Evolutionary conservation across 2,888 invertebrate genomes (phyloP), one percentile per base, ranked within the genome.

Genomic region (Calameuta filiformis): DNA sequence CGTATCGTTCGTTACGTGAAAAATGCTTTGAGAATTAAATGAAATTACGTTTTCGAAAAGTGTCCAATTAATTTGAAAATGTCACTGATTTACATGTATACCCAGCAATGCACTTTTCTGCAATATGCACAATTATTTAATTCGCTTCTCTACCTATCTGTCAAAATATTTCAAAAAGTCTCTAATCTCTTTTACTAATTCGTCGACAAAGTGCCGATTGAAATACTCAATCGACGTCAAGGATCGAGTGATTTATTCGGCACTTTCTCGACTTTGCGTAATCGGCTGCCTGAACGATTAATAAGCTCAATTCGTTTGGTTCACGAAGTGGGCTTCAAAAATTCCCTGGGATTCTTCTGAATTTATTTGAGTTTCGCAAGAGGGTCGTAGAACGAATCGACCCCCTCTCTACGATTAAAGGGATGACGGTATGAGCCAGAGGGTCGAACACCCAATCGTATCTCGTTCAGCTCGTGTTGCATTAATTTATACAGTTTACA

Each of bases 321-420:
- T 23, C 23, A 9, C 56, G 23, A 56, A 56, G 56, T 56, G 15
- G 9, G 56, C 56, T 56, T 23, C 56, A 56, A 56, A 56, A 23
- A 56, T 56, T 56, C 23, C 23, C 56, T 56, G 23, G 56, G 23
- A 56, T 56, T 23, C 40, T 56, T 56, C 23, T 23, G 40, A 56
- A 56, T 56, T 56, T 69, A 15, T 35, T 76, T 31, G 31, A 30
- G 73, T 11, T 76, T 37, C 68, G 68, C 33, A 12, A 69, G 69
- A 71, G 35, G 71, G 68, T 68, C 40, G 76, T 35, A n/a, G 37
- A 71, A 76, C 69, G 37, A 76, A 30, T 23, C n/a, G 9, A 75
- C 34, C 23, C 37, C 15, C 23, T 40, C 40, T 23, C 6, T 40
- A 40, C 23, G 56, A 56, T 56, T 56, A 9, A 23, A 56, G 56